These are phyloP conservation scores for Motacilla alba DNA, from an alignment of 2,113 vertebrate species.

Conservation along the genomic window DNA sequence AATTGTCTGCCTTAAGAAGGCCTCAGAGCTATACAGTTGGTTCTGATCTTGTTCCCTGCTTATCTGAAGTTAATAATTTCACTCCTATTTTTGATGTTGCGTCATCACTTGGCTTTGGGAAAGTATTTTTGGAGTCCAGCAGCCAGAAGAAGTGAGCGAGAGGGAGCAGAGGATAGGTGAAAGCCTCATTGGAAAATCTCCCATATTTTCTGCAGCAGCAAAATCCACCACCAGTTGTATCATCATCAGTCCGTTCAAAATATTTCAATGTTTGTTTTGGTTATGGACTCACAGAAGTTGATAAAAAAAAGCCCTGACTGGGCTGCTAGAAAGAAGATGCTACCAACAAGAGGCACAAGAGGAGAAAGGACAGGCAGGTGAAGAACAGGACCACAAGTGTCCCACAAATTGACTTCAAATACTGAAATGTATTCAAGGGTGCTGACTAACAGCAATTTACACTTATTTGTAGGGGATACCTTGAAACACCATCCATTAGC, in stretches of 20 bases:
- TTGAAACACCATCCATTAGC: not conserved
- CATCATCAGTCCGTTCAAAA: not conserved
- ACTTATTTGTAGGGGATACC: not conserved
- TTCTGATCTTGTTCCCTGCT: not conserved
- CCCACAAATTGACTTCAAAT: not conserved
- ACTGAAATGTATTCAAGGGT: rapidly evolving
- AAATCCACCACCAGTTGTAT: not conserved
- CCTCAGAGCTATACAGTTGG: not conserved
- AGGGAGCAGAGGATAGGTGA: not conserved
- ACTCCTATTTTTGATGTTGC: not conserved
- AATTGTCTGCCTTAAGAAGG: not conserved
- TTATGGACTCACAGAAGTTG: not conserved
- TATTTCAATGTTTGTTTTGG: not conserved
- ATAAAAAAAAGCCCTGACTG: not conserved
- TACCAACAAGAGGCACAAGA: not conserved
- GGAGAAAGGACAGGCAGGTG: not conserved
- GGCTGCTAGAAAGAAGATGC: not conserved
- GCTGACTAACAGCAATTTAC: not conserved
- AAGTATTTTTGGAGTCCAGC: not conserved
- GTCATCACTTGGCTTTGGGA: not conserved
- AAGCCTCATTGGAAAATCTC: not conserved
- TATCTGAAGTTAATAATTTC: not conserved
- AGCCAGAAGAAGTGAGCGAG: rapidly evolving
- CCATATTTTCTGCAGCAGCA: not conserved
- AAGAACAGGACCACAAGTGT: not conserved